Evolutionary conservation across 2,797 vertebrate species (phyloP), one percentile per base, ranked within the genome.

Genomic region (Arctocebus calabarensis): DNA sequence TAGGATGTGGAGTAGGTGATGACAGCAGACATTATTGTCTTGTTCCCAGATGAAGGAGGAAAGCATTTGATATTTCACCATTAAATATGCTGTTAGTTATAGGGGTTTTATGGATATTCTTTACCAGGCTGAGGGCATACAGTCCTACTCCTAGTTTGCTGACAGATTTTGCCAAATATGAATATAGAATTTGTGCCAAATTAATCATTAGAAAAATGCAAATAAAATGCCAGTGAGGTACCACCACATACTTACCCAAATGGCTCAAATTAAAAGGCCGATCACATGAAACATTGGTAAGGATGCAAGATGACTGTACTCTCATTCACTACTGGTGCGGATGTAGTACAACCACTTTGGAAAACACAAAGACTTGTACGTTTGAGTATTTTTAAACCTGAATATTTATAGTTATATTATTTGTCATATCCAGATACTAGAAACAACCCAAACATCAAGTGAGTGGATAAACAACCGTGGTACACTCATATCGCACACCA

Each of bases 101-200:
- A 57, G 34, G 20, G 8, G 19, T 74, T 61, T 77, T 25, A 9
- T 8, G 68, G 23, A 57, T 45, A 14, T 75, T 37, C 25, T 14
- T 34, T 40, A 25, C 55, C n/a, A 68, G 55, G 27, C 17, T 45
- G 16, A 75, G 16, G 59, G 17, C 64, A 34, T 32, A 81, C 17
- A 14, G 20, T 90, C 96, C 59, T 61, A 93, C 37, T 79, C 57
- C 48, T 57, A 84, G 40, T 73, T 95, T 78, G 70, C 64, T 70
- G 52, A 64, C 25, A 84, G 48, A 85, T 83, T 87, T 79, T 68
- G 43, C 86, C 84, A 91, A 64, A 89, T 59, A 43, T n/a, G 32
- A 86, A 83, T 45, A 43, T 4, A 25, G 48, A 52, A 81, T 79
- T 27, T 88, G 29, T 66, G 9, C 73, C 78, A 84, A 84, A 79